Evolutionary conservation across 2,888 invertebrate genomes (phyloP).

Genomic region (Patella ulyssiponensis): DNA sequence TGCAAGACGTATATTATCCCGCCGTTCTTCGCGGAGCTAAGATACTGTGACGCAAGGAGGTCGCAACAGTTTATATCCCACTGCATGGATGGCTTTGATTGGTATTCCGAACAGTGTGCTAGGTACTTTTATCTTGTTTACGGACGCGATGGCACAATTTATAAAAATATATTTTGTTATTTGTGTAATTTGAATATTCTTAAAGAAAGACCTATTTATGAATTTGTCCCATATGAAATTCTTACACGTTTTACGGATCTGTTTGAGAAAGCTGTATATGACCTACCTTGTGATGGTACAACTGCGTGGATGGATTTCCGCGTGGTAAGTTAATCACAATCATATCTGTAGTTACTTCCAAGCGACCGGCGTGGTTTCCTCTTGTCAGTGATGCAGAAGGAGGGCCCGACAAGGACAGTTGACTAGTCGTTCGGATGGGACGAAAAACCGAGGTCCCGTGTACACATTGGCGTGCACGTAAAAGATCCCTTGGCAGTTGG

Average conservation of each 20-base stretch:
- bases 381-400: no score
- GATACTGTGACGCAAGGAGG: not conserved
- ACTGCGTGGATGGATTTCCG: not conserved
- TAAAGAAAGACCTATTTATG: not conserved
- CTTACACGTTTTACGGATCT: not conserved
- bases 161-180: slow-evolving; percentile 1
- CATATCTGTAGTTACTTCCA: not conserved
- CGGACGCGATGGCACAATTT: not conserved
- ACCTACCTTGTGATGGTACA: not conserved
- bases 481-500: no score
- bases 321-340: not conserved
- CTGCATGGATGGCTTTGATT: not conserved
- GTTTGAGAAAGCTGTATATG: not conserved
- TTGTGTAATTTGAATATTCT: not conserved
- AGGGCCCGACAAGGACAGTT: no score
- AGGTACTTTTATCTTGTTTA: not conserved
- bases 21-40: not conserved
- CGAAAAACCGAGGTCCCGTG: no score
- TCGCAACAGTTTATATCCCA: not conserved
- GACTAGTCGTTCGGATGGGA: no score
- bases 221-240: not conserved
- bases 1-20: not conserved
- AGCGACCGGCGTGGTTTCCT: no score
- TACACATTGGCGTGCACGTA: no score
- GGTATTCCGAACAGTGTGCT: not conserved